Conservation (phyloP, 2,113 vertebrate species). For the Mus musculus region GRCm39 chr16:3060501-3061000, state of each 20-base stretch:
- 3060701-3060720: background rate
- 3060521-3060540: too few species aligned
- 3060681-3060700: background rate
- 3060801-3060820: background rate
- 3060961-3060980: background rate
- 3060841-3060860: constrained; percentile 21
- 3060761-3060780: background rate
- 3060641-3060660: background rate
- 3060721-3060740: constrained; percentile 3
- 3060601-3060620: background rate
- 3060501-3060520: too few species aligned
- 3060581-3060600: background rate
- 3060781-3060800: background rate
- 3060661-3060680: background rate
- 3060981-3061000: constrained; percentile 43
- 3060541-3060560: too few species aligned
- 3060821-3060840: background rate
- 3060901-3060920: constrained; percentile 57
- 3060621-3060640: background rate
- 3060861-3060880: constrained; percentile 30
- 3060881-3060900: constrained; percentile 50
- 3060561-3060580: too few species aligned
- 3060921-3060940: constrained; percentile 44
- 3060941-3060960: constrained; percentile 50
- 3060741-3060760: background rate